Evolutionary conservation across 2,113 vertebrate genomes (phyloP).

Genomic region (Tragelaphus buxtoni): DNA sequence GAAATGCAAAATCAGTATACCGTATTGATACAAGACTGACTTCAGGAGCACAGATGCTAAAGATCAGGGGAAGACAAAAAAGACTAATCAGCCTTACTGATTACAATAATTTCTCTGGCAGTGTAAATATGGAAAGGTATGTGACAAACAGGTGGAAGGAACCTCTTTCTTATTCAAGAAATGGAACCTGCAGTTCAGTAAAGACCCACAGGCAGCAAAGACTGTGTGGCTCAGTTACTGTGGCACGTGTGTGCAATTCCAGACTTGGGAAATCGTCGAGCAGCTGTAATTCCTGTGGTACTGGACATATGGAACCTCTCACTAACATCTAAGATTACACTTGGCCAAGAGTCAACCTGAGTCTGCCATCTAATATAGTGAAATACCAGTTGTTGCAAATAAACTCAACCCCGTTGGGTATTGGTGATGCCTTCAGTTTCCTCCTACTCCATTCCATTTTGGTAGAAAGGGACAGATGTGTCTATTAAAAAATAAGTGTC

Average conservation of each 20-base stretch:
- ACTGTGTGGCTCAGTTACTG: neutral
- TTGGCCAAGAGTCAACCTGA: neutral
- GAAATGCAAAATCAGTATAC: neutral
- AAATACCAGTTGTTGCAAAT: neutral
- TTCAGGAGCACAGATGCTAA: neutral
- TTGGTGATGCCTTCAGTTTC: neutral
- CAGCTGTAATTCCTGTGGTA: neutral
- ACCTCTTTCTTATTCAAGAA: neutral
- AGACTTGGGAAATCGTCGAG: neutral
- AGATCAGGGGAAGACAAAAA: neutral
- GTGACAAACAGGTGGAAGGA: neutral
- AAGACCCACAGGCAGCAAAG: neutral
- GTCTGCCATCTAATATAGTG: neutral
- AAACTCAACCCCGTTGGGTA: too few relatives aligned
- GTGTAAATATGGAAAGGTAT: neutral
- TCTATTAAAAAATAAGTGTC: neutral
- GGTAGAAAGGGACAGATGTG: neutral
- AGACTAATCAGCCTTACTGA: neutral
- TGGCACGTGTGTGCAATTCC: neutral
- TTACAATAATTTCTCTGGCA: neutral
- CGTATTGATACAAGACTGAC: neutral
- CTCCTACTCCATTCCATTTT: neutral
- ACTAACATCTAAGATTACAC: neutral
- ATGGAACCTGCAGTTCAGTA: neutral
- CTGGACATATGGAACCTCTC: neutral